Evolutionary conservation across 2,113 vertebrate species (phyloP).

Genomic region (Carassius auratus): DNA sequence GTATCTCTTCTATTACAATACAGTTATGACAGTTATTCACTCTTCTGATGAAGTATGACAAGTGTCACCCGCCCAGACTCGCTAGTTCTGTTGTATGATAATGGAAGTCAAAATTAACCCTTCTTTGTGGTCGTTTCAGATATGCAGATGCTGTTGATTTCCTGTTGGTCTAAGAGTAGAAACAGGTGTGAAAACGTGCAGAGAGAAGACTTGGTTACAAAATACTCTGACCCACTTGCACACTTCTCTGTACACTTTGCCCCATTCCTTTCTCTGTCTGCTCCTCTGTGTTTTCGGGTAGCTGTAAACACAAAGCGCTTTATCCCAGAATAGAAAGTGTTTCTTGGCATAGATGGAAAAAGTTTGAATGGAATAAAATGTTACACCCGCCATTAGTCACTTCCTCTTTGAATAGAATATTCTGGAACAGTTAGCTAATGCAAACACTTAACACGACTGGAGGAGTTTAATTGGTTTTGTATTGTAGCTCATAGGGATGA

Average conservation of each 20-base stretch:
- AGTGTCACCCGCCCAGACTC: neutral
- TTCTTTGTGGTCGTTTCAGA: neutral
- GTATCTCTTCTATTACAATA: neutral
- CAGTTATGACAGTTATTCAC: neutral
- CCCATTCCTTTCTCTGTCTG: conserved; percentile 57
- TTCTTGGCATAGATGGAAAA: conserved; percentile 33
- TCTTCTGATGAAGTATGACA: neutral
- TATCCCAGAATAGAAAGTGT: conserved; percentile 61
- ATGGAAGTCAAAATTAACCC: neutral
- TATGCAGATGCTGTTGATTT: conserved; percentile 45
- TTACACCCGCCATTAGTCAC: conserved; percentile 45
- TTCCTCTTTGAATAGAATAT: conserved; percentile 39
- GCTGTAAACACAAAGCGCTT: conserved; percentile 68
- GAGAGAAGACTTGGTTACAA: conserved; percentile 66
- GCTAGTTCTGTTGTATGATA: neutral
- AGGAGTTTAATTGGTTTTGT: neutral
- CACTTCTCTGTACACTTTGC: conserved; percentile 56
- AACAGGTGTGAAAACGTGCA: conserved; percentile 53
- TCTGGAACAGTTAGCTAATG: neutral
- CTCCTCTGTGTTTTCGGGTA: conserved; percentile 62
- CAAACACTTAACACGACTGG: neutral
- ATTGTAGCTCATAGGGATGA: neutral
- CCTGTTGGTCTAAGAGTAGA: conserved; percentile 27
- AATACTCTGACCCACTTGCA: conserved; percentile 64
- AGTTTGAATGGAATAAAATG: conserved; percentile 22